Percentiles rank a stretch among this genome's conserved stretches.
These are phyloP conservation scores for Bolborhynchus lineola DNA, from an alignment of 2,113 vertebrate species.

Conservation along the genomic window DNA sequence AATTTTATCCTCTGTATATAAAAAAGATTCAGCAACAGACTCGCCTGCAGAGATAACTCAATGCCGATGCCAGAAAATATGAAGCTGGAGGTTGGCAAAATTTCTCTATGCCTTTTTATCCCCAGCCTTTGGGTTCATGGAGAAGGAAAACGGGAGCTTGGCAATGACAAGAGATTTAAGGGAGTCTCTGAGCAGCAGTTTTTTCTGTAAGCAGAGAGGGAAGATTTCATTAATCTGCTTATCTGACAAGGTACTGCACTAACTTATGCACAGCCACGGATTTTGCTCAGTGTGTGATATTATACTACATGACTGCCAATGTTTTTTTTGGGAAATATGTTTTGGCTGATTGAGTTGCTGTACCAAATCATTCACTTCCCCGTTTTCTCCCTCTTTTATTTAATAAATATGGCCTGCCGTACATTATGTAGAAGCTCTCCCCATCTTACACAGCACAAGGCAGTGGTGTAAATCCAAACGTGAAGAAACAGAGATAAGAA, in stretches of 20 bases:
- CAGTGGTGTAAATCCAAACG: not conserved
- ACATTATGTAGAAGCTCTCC: not conserved
- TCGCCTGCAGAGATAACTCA: conserved; percentile 49
- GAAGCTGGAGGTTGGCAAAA: conserved; percentile 36
- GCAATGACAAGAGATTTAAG: conserved; percentile 28
- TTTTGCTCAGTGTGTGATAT: conserved; percentile 40
- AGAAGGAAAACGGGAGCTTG: conserved; percentile 27
- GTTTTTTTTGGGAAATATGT: conserved; percentile 11
- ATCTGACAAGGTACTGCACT: conserved; percentile 55
- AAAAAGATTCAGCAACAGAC: conserved; percentile 27
- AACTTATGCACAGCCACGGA: conserved; percentile 64
- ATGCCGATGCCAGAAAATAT: conserved; percentile 39
- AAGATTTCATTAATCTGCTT: conserved; percentile 67
- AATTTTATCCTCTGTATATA: conserved; percentile 8
- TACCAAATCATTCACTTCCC: conserved; percentile 47
- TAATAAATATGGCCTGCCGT: not conserved
- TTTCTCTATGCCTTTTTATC: conserved; percentile 36
- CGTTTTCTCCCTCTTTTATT: not conserved
- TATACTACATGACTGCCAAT: not conserved
- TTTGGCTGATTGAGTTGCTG: conserved; percentile 23
- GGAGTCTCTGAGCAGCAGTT: not conserved
- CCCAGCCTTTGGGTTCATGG: not conserved
- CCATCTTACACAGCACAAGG: not conserved
- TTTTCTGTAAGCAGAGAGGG: conserved; percentile 19
- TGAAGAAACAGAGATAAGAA: not conserved